These are phyloP conservation scores for Drosophila chauvacae DNA, from an alignment of 1,140 invertebrate genomes.

Conservation along the genomic window DNA sequence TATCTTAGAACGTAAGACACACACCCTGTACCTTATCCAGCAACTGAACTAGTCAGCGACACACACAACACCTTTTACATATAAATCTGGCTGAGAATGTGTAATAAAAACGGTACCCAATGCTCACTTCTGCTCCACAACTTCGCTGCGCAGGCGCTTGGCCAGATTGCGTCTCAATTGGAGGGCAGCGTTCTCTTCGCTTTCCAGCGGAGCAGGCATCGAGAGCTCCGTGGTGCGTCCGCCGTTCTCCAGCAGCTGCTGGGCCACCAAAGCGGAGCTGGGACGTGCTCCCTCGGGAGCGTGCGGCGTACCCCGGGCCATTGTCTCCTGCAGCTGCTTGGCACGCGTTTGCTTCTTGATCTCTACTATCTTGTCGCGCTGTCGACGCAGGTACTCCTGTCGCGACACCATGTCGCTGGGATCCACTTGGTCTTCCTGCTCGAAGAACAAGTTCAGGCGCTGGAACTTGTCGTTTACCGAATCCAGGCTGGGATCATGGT, in stretches of 20 bases:
- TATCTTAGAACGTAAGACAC: conserved; percentile 47
- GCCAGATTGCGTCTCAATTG: conserved; percentile 93
- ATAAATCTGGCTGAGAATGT: conserved; percentile 35
- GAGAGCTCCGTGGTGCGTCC: conserved; percentile 80
- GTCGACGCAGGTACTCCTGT: conserved; percentile 93
- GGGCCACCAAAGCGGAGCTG: conserved; percentile 89
- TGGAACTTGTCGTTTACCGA: conserved; percentile 81
- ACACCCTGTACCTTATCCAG: conserved; percentile 23
- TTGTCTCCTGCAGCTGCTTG: conserved; percentile 88
- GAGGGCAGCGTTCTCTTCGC: conserved; percentile 86
- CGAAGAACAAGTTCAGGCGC: conserved; percentile 82
- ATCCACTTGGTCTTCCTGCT: conserved; percentile 83
- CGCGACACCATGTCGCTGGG: conserved; percentile 90
- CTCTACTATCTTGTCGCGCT: conserved; percentile 94
- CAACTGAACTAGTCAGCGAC: conserved; percentile 60
- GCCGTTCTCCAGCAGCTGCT: conserved; percentile 86
- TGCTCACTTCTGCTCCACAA: conserved; percentile 86
- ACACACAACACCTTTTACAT: conserved; percentile 19
- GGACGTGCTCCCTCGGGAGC: conserved; percentile 75
- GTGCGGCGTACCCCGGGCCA: conserved; percentile 72
- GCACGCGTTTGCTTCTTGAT: conserved; percentile 94
- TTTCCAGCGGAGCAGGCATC: conserved; percentile 41
- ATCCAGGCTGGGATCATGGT: conserved; percentile 76
- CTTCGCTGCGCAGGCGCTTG: conserved; percentile 92
- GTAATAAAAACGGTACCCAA: conserved; percentile 48